Base-by-base conservation (phyloP, 2,113 vertebrate species). In the Apaloderma vittatum region DNA sequence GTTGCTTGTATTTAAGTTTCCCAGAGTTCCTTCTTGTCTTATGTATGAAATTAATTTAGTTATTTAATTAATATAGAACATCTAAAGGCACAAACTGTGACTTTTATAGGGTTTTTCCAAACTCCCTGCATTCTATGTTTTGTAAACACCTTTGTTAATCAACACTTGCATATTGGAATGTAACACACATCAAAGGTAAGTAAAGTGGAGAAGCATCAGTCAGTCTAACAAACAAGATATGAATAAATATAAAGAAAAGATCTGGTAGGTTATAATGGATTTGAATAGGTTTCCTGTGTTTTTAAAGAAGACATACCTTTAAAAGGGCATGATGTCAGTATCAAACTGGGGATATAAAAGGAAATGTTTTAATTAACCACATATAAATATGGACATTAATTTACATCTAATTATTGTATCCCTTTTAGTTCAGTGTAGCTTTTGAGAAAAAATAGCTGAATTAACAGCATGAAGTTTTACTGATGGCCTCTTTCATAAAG, bases 21-120 rank as follows among this genome's bases (percentile, higher is more conserved):
- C 32, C 17, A 2, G n/a, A 63, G 12, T 17, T 55, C 9, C 79
- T 95, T 72, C 19, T 55, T 88, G 7, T 63, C 5, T 24, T n/a
- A 55, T 0, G 0, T 67, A 29, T 3, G 66, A 52, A 66, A 19
- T 36, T 0, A 26, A 24, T 63, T 59, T 80, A 36, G 1, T 29
- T 73, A 19, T 19, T 57, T 70, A 57, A 20, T 49, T 66, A 36
- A 26, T 70, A n/a, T n/a, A n/a, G n/a, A n/a, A n/a, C n/a, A 78
- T 22, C 13, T 71, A 8, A 27, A 49, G 27, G n/a, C 14, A 55
- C 15, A 74, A 66, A 27, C 7, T n/a, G 4, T 3, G 78, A 26
- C 32, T 51, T 93, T 77, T 34, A 70, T 7, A 57, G 17, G 6
- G 22, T 1, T 70, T 84, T 80, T 82, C 26, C n/a, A 67, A 73